Evolutionary conservation across 2,797 vertebrate genomes (phyloP).

Genomic region (Melanotaenia maccullochi): DNA sequence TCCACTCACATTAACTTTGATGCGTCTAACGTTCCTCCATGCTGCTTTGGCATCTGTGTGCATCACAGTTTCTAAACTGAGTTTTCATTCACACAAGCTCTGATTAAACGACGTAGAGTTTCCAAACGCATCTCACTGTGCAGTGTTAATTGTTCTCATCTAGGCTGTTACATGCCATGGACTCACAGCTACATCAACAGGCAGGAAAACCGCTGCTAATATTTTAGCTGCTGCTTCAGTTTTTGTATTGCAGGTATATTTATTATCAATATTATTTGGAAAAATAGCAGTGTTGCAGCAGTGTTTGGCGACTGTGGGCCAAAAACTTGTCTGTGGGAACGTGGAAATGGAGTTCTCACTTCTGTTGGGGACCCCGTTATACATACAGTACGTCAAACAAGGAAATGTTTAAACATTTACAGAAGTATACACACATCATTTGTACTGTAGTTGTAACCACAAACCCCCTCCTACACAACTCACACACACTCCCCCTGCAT

Average conservation of each 20-base stretch:
- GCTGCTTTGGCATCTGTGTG: neutral
- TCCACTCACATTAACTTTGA: conserved; percentile 74
- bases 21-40: conserved; percentile 59
- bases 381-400: conserved; percentile 24
- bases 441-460: neutral
- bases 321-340: conserved; percentile 16
- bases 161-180: neutral
- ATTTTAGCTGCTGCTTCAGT: neutral
- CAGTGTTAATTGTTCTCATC: conserved; percentile 7
- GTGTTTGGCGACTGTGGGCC: neutral
- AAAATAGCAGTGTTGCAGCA: neutral
- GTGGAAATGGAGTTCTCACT: conserved; percentile 9
- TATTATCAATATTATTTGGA: neutral
- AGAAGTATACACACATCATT: conserved; percentile 16
- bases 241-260: neutral
- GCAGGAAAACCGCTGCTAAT: neutral
- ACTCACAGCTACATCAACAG: neutral
- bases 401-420: conserved; percentile 37
- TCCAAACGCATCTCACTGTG: conserved; percentile 14
- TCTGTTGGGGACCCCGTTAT: conserved; percentile 8
- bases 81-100: conserved; percentile 50
- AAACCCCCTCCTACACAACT: neutral
- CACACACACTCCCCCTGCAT: conserved; percentile 18
- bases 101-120: conserved; percentile 51
- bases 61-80: conserved; percentile 43